A percentile compares a stretch with the other conserved stretches of the same genome.
Conservation (phyloP, 37 sponge, comb jelly and placozoan species). For the Chondrosia reniformis region DNA sequence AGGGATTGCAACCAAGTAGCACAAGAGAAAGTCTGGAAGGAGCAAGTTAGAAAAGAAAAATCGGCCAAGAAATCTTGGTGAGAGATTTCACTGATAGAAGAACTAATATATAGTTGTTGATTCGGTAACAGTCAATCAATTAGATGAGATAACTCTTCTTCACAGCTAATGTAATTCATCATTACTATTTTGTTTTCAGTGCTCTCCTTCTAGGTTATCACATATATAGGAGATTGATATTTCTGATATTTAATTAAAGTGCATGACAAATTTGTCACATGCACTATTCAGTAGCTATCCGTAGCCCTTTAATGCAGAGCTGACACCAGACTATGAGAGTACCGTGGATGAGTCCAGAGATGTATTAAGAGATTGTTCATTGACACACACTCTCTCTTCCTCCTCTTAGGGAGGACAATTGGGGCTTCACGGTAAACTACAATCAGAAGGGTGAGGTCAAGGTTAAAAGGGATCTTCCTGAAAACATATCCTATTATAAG, state of each 20-base stretch:
- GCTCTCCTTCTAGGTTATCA: too few relatives aligned
- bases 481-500: conserved; percentile 24
- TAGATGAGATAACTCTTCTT: too few relatives aligned
- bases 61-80: conserved; percentile 49
- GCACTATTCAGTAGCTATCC: not conserved
- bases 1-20: conserved; percentile 59
- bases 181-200: too few relatives aligned
- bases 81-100: not conserved
- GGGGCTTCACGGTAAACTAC: conserved; percentile 46
- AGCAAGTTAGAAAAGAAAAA: conserved; percentile 48
- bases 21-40: conserved; percentile 64
- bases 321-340: too few relatives aligned
- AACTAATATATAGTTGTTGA: too few relatives aligned
- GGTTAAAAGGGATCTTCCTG: conserved; percentile 41
- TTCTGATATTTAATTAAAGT: too few relatives aligned
- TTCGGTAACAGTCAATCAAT: too few relatives aligned
- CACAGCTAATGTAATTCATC: too few relatives aligned
- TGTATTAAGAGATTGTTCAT: too few relatives aligned
- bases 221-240: too few relatives aligned
- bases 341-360: too few relatives aligned
- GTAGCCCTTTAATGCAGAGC: too few relatives aligned
- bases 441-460: conserved; percentile 31
- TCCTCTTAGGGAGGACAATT: conserved; percentile 45
- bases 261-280: not conserved
- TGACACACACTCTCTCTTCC: not conserved